Base-by-base conservation (phyloP, 2,888 invertebrate genomes). In the Zaprionus bogoriensis region DNA sequence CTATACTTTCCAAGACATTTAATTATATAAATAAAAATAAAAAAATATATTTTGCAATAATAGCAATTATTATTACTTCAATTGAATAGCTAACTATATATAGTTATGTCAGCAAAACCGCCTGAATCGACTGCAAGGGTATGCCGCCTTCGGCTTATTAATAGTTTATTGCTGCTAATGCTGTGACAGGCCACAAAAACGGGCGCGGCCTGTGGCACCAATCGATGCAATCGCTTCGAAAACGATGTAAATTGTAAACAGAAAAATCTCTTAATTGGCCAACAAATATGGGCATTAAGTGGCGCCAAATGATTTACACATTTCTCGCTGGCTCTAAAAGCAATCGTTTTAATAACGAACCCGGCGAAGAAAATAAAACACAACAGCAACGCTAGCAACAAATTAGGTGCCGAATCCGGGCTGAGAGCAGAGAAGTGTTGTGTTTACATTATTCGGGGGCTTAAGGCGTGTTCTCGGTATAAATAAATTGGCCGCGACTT, bases 221-320 rank as follows among this genome's bases (percentile, higher is more conserved):
- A 61, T 44, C 48, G 44, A 36, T 60, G 60, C 55, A 62, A 44
- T 42, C 42, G 54, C 36, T 42, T 42, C 27, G 19, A 27, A 38
- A 50, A 44, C n/a, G 27, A 17, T 39, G 22, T 38, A 23, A 54
- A 19, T 22, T 39, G 10, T 14, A 28, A 45, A 23, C 47, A 44
- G 42, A 28, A 14, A 50, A 57, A 51, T 55, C 41, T 51, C 54
- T 65, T 66, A 72, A 71, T 72, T 75, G 72, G 47, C 71, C 20
- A 41, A 47, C 76, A 66, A 61, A 75, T 66, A 70, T 71, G 44
- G 65, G 0, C 71, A 57, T 70, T 75, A 57, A 75, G 50, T 61
- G 72, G 72, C 76, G 72, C 72, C 66, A 71, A 51, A 47, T 55
- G 66, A 58, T 75, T 75, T 75, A 72, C 47, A 57, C 71, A 75